Base-by-base conservation (phyloP, 2,113 vertebrate species). In the Pseudopipra pipra region DNA sequence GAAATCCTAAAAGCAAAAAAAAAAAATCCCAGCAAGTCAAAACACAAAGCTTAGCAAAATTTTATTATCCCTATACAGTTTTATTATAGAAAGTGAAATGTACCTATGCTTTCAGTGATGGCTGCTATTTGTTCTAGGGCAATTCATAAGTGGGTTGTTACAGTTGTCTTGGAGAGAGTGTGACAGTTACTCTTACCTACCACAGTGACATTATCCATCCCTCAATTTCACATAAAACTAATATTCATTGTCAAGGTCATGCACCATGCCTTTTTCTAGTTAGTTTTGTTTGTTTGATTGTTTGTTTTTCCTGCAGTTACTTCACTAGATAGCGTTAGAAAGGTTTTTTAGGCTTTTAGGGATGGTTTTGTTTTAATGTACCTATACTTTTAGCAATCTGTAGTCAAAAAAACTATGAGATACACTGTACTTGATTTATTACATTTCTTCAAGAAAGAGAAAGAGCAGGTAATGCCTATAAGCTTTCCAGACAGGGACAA, bases 211-310 rank as follows among this genome's bases (percentile, higher is more conserved):
- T 35, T 58, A 71, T 41, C 7, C 14, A 75, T 8, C 2, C 47
- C 65, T 22, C 12, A 72, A 20, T 39, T 95, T 75, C 47, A 35
- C 21, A 37, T 33, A 62, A 84, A 61, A 10, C 3, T 65, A 58
- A 43, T 37, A 62, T 46, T 46, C 9, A 31, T 43, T 55, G 13
- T 33, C 20, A 74, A 37, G 7, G 12, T 46, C 66, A 15, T 61
- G 23, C 0, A 1, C 3, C 8, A 37, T 51, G 46, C 0, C 2
- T 68, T 41, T 27, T 76, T 15, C 18, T 76, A 23, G 9, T 37
- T 31, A 14, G 6, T 19, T 79, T 37, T 41, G 2, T 30, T 55
- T 75, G 18, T 12, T 21, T 10, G 6, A 21, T 17, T 12, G 14
- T 20, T 46, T 28, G 23, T 27, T 80, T 68, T 19, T 49, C n/a